phyloP scores from a whole-genome alignment of 2,888 invertebrate species.

The Chloroclysta siterata region DNA sequence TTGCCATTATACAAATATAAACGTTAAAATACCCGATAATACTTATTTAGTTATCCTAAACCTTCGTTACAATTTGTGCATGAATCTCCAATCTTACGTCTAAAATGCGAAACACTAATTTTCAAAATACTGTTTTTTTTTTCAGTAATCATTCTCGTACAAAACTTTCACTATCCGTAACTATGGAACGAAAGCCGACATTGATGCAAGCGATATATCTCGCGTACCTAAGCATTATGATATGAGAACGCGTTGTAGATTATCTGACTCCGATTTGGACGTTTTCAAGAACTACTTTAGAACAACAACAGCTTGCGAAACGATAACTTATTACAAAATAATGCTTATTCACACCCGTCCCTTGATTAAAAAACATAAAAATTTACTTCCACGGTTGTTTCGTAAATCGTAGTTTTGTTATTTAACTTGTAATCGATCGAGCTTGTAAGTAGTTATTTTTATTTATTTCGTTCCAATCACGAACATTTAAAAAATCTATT shows the following conservation, averaged over 20 bases:
- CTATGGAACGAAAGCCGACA: constrained; percentile 34
- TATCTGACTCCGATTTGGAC: constrained; percentile 9
- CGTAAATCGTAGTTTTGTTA: not conserved
- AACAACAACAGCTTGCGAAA: constrained; percentile 63
- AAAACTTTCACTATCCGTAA: constrained; percentile 16
- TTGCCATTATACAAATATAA: constrained; percentile 66
- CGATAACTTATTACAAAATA: constrained; percentile 19
- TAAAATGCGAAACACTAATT: constrained; percentile 53
- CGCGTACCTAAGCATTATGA: constrained; percentile 37
- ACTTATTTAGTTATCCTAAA: constrained; percentile 59
- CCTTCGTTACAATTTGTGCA: constrained; percentile 75
- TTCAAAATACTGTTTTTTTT: constrained; percentile 33
- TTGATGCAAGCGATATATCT: constrained; percentile 60
- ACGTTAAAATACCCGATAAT: constrained; percentile 55
- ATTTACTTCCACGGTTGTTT: not conserved
- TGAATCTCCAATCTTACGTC: constrained; percentile 63
- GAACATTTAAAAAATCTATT: too few species aligned
- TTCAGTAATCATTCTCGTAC: constrained; percentile 17
- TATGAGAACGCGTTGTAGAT: constrained; percentile 28
- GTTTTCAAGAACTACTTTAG: constrained; percentile 54
- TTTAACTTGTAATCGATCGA: constrained; percentile 2
- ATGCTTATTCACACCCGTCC: constrained; percentile 25
- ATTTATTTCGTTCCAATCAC: too few species aligned
- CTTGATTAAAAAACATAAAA: not conserved
- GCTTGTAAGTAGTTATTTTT: not conserved